Percentiles rank a stretch among this genome's conserved stretches.
These are phyloP conservation scores for Aporophyla lueneburgensis DNA, from an alignment of 2,888 invertebrate genomes.

Conservation along the genomic window DNA sequence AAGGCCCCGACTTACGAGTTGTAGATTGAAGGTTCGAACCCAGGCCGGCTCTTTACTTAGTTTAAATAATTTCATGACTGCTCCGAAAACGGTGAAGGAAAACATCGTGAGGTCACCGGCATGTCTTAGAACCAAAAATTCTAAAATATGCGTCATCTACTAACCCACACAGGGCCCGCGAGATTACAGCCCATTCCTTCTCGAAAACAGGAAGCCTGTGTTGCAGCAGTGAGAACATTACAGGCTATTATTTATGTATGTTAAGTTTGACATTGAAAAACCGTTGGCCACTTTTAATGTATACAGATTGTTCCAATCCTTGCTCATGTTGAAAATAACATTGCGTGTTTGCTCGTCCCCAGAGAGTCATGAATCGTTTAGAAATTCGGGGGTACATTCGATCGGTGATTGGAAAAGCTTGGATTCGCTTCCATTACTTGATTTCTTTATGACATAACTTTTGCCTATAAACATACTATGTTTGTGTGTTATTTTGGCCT, in stretches of 20 bases:
- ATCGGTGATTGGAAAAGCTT: constrained; percentile 68
- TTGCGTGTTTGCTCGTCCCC: constrained; percentile 71
- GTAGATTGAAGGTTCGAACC: no score
- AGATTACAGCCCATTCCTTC: background rate
- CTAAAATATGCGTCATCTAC: background rate
- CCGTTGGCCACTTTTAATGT: constrained; percentile 17
- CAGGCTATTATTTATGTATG: background rate
- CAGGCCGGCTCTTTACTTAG: background rate
- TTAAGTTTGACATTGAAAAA: constrained; percentile 8
- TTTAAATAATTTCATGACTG: background rate
- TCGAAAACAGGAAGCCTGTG: background rate
- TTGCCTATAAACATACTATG: constrained; percentile 18
- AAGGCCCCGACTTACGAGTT: background rate
- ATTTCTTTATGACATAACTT: constrained; percentile 55
- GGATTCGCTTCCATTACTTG: constrained; percentile 64
- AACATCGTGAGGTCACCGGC: no score
- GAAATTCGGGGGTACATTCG: constrained; percentile 65
- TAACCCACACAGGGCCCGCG: background rate
- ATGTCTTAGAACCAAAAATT: background rate
- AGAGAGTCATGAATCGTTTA: constrained; percentile 70
- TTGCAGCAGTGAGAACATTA: background rate
- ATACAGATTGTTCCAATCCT: constrained; percentile 36
- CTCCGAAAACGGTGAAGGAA: background rate
- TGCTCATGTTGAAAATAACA: constrained; percentile 64
- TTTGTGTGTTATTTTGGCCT: constrained; percentile 28